A percentile compares a stretch with the other conserved stretches of the same genome.
Evolutionary conservation across 2,113 vertebrate species (phyloP).

Genomic region (Cyanoderma ruficeps): DNA sequence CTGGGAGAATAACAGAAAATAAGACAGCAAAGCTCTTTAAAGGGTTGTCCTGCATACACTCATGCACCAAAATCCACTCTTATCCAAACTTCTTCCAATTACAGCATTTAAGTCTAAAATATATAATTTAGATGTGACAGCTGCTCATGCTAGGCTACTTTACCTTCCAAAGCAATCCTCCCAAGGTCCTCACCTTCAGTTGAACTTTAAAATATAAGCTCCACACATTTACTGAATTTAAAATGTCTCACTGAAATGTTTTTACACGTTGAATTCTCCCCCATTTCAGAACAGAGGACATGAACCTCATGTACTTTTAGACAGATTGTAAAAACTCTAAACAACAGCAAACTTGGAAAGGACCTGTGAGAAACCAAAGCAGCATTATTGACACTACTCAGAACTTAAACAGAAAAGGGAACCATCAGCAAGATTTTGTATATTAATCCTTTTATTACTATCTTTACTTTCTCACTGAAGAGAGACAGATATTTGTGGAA

Average conservation of each 20-base stretch:
- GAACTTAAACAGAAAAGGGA: not conserved
- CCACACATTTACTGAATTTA: not conserved
- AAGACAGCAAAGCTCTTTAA: not conserved
- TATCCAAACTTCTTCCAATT: conserved; percentile 2
- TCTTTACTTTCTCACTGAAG: not conserved
- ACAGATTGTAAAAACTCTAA: not conserved
- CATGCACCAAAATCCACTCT: not conserved
- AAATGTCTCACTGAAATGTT: not conserved
- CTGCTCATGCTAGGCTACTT: not conserved
- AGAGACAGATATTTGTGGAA: not conserved
- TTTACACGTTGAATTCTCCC: not conserved
- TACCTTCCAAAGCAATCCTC: conserved; percentile 5
- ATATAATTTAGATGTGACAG: conserved; percentile 4
- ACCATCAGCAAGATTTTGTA: not conserved
- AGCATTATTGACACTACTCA: not conserved
- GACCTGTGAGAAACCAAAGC: not conserved
- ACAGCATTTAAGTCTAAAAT: not conserved
- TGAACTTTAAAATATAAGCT: conserved; percentile 25
- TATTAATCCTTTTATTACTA: not conserved
- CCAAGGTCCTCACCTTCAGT: not conserved
- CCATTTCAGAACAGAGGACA: not conserved
- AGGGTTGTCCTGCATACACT: not conserved
- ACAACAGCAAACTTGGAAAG: not conserved
- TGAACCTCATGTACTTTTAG: not conserved
- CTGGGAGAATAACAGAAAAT: not conserved